These are phyloP conservation scores for Metopia argyrocephala DNA, from an alignment of 2,888 invertebrate species.

Conservation along the genomic window DNA sequence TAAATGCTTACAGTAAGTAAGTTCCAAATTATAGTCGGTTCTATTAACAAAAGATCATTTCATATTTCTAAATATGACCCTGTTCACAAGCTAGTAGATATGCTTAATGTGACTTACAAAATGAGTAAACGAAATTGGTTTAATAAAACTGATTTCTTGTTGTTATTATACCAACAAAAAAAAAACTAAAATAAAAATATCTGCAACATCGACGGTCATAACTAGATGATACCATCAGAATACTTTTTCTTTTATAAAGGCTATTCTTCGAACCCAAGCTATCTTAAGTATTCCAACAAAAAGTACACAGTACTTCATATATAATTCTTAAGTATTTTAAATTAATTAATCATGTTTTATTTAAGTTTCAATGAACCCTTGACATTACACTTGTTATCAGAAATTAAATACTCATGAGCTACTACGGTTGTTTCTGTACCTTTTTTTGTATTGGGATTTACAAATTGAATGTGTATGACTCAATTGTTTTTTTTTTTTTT, in stretches of 20 bases:
- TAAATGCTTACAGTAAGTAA: too few relatives aligned
- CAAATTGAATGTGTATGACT: conserved; percentile 13
- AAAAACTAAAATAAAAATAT: too few relatives aligned
- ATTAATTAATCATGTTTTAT: not conserved
- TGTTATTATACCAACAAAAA: too few relatives aligned
- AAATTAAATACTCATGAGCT: not conserved
- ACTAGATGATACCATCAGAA: not conserved
- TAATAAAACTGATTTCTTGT: too few relatives aligned
- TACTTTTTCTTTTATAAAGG: not conserved
- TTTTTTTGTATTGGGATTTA: conserved; percentile 29
- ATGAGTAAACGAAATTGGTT: too few relatives aligned
- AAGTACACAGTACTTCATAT: not conserved
- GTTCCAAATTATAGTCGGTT: too few relatives aligned
- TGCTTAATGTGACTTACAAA: too few relatives aligned
- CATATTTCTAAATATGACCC: too few relatives aligned
- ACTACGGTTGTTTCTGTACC: not conserved
- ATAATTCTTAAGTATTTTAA: not conserved
- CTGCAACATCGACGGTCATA: not conserved
- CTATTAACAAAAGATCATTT: too few relatives aligned
- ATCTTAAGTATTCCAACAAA: not conserved
- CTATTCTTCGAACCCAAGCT: not conserved
- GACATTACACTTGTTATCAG: conserved; percentile 18
- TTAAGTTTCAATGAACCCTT: conserved; percentile 13
- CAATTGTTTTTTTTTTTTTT: conserved; percentile 2
- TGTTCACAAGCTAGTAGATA: too few relatives aligned